phyloP scores from a whole-genome alignment of 1,140 invertebrate genomes.

The Achatina immaculata region DNA sequence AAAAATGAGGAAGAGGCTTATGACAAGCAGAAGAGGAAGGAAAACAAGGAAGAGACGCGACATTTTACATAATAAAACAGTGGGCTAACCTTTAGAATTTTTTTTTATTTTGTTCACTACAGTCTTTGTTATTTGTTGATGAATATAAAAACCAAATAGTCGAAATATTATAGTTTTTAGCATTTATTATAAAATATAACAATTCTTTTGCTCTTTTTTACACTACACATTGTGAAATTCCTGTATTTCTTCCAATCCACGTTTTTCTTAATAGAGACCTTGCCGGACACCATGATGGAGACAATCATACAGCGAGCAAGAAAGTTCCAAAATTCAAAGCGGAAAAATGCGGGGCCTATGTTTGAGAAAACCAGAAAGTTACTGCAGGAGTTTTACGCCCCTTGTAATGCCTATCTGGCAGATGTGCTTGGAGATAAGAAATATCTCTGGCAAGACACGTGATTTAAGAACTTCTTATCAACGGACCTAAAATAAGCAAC shows the following conservation, averaged over 20 bases:
- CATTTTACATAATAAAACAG: too few species aligned
- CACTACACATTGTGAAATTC: background rate
- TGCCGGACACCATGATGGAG: conserved; percentile 7
- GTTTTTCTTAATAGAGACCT: too few species aligned
- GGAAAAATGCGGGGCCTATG: conserved; percentile 36
- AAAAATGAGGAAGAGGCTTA: background rate
- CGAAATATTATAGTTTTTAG: background rate
- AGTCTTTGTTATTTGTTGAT: too few species aligned
- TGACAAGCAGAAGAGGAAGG: background rate
- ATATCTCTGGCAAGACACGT: conserved; percentile 33
- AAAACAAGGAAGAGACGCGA: background rate
- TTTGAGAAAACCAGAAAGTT: conserved; percentile 32
- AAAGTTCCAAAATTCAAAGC: conserved; percentile 29
- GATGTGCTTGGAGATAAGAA: conserved; percentile 12
- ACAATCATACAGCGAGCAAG: background rate
- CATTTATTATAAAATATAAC: background rate
- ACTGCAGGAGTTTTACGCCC: conserved; percentile 35
- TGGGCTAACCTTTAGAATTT: too few species aligned
- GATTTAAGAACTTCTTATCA: too few species aligned
- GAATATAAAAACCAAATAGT: background rate
- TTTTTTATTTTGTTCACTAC: too few species aligned
- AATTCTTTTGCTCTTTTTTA: background rate
- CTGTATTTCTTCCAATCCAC: background rate
- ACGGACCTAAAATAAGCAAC: too few species aligned
- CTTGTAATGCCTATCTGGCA: conserved; percentile 36